Evolutionary conservation across 2,797 vertebrate genomes (phyloP), one percentile per base, ranked within the genome.

Genomic region (Danio aesculapii): DNA sequence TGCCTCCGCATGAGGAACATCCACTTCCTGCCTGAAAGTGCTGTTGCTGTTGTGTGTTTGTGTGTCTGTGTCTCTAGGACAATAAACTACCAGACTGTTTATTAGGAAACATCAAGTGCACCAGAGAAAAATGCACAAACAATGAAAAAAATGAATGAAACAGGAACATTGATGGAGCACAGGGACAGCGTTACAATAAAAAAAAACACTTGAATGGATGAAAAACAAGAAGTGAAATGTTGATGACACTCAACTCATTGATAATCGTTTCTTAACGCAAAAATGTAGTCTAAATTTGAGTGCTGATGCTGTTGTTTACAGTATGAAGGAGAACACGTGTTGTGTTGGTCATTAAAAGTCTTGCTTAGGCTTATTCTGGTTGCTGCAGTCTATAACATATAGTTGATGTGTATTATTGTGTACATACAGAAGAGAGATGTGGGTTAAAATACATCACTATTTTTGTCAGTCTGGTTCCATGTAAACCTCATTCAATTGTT

Each of bases 11-110:
- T 21, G 53, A 79, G 72, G 53, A 86, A 86, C 66, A 75, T 78
- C 70, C 64, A 53, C 58, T 83, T 84, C 75, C 77, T 81, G 77
- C 66, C 39, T 84, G 67, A 62, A 71, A 67, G 69, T 50, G 47
- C 44, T 41, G 19, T 21, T 46, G 12, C 19, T n/a, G 12, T 52
- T 68, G 19, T 59, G 16, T 57, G 66, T 58, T 50, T 57, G 12
- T 76, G 55, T 70, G 16, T 41, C n/a, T 13, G 13, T n/a, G 30
- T 79, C 57, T 39, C 47, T 9, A 62, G 57, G 30, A 72, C 68
- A 72, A 80, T 72, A 80, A 55, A 72, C 58, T 8, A 16, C 58
- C 12, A 5, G 8, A 39, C 58, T 46, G 13, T 79, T 79, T 50
- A 6, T 17, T 17, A 74, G 44, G 55, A 49, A 61, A 16, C 41